Evolutionary conservation across 2,888 invertebrate genomes (phyloP).

Genomic region (Polydesmus complanatus): DNA sequence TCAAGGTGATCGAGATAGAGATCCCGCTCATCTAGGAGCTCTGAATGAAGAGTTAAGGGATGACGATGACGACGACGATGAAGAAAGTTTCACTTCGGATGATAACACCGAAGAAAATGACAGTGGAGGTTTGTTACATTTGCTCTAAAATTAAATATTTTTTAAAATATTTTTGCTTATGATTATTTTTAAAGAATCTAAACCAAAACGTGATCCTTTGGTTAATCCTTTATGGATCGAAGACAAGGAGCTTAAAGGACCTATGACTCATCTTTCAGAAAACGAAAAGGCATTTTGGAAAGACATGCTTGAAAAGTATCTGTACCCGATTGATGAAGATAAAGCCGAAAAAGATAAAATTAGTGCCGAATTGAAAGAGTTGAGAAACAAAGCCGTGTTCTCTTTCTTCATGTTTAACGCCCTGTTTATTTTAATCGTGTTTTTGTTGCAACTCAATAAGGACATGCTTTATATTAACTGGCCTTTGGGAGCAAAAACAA

Average conservation of each 20-base stretch:
- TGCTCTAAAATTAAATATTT: background rate
- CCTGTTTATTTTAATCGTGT: slow-evolving; percentile 94
- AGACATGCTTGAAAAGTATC: slow-evolving; percentile 83
- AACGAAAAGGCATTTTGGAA: slow-evolving; percentile 85
- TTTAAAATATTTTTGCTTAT: background rate
- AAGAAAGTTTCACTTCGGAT: background rate
- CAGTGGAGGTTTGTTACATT: background rate
- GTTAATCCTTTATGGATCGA: slow-evolving; percentile 91
- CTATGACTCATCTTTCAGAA: slow-evolving; percentile 70
- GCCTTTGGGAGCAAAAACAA: slow-evolving; percentile 88
- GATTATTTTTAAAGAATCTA: slow-evolving; percentile 29
- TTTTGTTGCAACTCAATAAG: slow-evolving; percentile 96
- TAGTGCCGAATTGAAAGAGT: slow-evolving; percentile 77
- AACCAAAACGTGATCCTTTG: slow-evolving; percentile 60
- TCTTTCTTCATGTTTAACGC: slow-evolving; percentile 98
- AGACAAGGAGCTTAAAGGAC: slow-evolving; percentile 74
- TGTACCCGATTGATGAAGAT: slow-evolving; percentile 85
- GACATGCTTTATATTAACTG: slow-evolving; percentile 90
- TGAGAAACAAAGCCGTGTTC: slow-evolving; percentile 88
- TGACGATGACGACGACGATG: background rate
- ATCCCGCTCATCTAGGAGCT: background rate
- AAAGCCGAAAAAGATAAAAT: slow-evolving; percentile 83
- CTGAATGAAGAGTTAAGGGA: background rate
- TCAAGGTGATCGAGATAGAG: background rate
- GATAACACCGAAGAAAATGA: background rate